Conservation (phyloP, 1,140 invertebrate genomes). For the Leptoteleia sp. region DNA sequence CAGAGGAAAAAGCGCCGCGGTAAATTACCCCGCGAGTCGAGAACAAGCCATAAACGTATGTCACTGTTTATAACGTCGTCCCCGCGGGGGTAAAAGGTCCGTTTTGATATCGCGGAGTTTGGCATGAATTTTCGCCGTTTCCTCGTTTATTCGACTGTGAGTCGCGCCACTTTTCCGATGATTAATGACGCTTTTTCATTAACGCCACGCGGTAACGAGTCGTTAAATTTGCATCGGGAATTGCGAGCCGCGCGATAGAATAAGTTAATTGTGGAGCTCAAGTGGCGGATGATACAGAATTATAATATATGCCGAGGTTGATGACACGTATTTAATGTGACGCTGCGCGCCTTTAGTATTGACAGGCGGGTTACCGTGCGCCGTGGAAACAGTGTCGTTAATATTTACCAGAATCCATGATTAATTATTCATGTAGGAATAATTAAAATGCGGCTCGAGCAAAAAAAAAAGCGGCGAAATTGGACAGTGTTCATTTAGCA, state of each 20-base stretch:
- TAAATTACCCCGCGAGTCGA: conserved; percentile 41
- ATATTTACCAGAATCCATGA: too few relatives aligned
- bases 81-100: conserved; percentile 12
- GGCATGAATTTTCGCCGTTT: conserved; percentile 24
- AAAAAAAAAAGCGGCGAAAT: too few relatives aligned
- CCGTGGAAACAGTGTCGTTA: too few relatives aligned
- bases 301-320: not conserved
- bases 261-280: conserved; percentile 6
- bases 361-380: too few relatives aligned
- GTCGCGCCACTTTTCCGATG: not conserved
- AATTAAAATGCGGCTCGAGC: too few relatives aligned
- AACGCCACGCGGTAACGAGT: conserved; percentile 2
- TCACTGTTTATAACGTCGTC: conserved; percentile 50
- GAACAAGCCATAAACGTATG: conserved; percentile 47
- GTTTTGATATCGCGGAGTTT: conserved; percentile 21
- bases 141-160: conserved; percentile 15
- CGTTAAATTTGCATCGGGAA: conserved; percentile 11
- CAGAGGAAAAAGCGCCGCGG: conserved; percentile 20
- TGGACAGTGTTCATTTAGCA: too few relatives aligned
- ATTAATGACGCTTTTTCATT: conserved; percentile 17
- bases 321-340: too few relatives aligned
- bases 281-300: not conserved
- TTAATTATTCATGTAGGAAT: too few relatives aligned
- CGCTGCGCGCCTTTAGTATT: too few relatives aligned
- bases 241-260: not conserved